These are phyloP conservation scores for Craseonycteris thonglongyai DNA, from an alignment of 2,113 vertebrate genomes.

Conservation along the genomic window DNA sequence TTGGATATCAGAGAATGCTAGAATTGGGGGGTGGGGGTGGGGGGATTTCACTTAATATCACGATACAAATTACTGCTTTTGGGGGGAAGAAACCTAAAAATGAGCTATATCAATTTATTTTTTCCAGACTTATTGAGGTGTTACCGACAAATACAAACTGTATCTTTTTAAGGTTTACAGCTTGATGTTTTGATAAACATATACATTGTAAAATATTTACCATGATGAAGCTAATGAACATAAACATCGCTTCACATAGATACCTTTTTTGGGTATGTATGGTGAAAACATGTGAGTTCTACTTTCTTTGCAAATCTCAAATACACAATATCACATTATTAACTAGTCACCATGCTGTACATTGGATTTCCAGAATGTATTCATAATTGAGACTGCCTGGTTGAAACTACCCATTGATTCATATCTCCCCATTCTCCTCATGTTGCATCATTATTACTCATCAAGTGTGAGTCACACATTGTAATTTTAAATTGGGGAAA, in stretches of 20 bases:
- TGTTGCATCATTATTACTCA: background rate
- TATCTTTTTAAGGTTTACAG: no score
- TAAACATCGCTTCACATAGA: no score
- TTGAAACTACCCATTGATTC: background rate
- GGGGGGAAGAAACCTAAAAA: background rate
- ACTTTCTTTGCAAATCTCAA: background rate
- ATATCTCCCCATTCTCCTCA: background rate
- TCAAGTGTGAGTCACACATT: background rate
- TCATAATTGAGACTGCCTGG: background rate
- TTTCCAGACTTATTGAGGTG: background rate
- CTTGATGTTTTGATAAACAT: no score
- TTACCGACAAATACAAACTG: background rate
- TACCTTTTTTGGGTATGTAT: no score
- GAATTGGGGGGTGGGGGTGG: background rate
- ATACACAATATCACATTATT: background rate
- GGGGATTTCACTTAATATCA: background rate
- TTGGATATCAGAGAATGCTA: conserved; percentile 11
- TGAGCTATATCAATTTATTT: background rate
- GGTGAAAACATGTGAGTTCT: background rate
- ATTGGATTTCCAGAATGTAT: no score
- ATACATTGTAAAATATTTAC: no score
- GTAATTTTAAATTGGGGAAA: background rate
- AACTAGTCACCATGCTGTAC: no score
- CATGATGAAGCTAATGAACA: no score
- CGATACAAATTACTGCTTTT: background rate